phyloP scores from a whole-genome alignment of 1,140 invertebrate genomes.

The Riptortus pedestris region DNA sequence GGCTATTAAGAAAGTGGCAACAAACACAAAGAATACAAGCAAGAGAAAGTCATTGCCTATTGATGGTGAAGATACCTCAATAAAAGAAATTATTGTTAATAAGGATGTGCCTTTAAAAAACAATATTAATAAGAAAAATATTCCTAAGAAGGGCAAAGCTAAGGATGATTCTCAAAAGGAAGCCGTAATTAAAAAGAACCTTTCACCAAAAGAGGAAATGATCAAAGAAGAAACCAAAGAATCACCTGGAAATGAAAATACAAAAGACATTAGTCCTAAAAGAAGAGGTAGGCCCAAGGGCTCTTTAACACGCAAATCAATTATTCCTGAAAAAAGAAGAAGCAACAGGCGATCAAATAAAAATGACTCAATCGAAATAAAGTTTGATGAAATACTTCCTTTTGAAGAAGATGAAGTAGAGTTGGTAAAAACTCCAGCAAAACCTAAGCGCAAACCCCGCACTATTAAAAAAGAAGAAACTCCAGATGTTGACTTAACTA shows the following conservation, averaged over 20 bases:
- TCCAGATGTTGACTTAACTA: constrained; percentile 5
- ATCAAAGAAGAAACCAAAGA: too few species aligned
- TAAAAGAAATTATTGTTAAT: too few species aligned
- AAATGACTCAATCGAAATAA: background rate
- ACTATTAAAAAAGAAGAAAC: constrained; percentile 14
- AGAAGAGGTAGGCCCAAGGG: background rate
- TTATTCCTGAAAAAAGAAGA: background rate
- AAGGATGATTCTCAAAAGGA: background rate
- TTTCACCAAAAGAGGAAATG: too few species aligned
- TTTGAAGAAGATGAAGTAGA: background rate
- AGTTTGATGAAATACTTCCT: constrained; percentile 7
- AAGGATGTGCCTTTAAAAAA: too few species aligned
- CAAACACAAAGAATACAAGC: too few species aligned
- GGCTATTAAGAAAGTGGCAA: too few species aligned
- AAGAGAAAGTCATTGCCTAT: too few species aligned
- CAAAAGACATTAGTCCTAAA: too few species aligned
- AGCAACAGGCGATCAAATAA: background rate
- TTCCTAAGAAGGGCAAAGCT: background rate
- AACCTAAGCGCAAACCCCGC: background rate
- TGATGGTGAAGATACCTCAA: too few species aligned
- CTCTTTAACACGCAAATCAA: background rate
- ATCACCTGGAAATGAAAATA: background rate
- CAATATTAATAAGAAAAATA: constrained; percentile 4
- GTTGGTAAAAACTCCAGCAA: background rate
- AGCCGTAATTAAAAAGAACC: too few species aligned